Percentiles rank a stretch among this genome's conserved stretches.
Conservation (phyloP, 2,797 vertebrate species). For the Macropodus opercularis region DNA sequence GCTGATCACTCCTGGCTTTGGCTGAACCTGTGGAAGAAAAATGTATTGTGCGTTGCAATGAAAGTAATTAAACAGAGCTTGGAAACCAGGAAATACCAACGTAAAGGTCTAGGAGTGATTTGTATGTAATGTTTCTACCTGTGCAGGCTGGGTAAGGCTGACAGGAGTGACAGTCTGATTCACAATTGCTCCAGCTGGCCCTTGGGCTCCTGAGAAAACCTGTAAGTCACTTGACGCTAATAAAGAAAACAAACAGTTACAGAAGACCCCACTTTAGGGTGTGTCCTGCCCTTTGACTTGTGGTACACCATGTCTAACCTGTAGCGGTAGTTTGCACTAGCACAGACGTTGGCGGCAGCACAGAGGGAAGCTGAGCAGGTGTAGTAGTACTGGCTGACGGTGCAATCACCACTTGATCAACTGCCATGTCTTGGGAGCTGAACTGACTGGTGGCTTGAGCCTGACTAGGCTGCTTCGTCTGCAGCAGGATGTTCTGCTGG, state of each 20-base stretch:
- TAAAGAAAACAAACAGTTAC: constrained; percentile 18
- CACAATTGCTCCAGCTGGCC: constrained; percentile 70
- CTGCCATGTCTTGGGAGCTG: constrained; percentile 79
- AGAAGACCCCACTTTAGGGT: background rate
- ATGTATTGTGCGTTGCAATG: too few species aligned
- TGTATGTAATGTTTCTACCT: constrained; percentile 59
- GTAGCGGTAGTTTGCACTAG: constrained; percentile 81
- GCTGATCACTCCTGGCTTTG: constrained; percentile 85
- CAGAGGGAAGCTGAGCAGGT: constrained; percentile 73
- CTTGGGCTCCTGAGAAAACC: constrained; percentile 80
- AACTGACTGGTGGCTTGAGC: constrained; percentile 81
- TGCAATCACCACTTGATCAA: constrained; percentile 71
- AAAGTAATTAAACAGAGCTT: background rate
- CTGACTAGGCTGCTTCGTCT: constrained; percentile 81
- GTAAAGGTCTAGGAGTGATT: background rate
- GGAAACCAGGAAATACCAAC: background rate
- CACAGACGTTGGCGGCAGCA: constrained; percentile 83
- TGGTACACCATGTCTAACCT: constrained; percentile 58
- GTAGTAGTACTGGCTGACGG: constrained; percentile 57
- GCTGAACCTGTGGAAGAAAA: constrained; percentile 59
- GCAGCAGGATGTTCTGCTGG: constrained; percentile 88
- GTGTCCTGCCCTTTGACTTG: background rate
- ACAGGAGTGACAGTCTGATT: constrained; percentile 77
- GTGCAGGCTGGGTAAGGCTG: constrained; percentile 80
- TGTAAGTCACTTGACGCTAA: constrained; percentile 81